Conservation (phyloP, 2,888 invertebrate species). For the Lasioglossum villosulum region DNA sequence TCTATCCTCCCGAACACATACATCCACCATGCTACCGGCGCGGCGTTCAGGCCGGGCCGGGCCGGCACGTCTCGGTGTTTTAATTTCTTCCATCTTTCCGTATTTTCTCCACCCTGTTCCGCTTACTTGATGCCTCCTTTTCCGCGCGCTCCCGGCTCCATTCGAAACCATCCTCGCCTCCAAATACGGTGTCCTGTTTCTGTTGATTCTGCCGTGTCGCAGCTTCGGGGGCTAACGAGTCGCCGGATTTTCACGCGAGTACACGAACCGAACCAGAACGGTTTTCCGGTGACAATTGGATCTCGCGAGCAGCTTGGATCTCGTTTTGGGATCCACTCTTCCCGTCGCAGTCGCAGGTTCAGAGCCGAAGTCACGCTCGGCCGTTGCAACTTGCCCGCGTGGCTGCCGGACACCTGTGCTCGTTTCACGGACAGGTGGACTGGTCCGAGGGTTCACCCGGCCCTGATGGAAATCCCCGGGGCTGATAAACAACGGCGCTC, state of each 20-base stretch:
- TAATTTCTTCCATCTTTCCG: constrained; percentile 64
- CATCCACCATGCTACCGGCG: constrained; percentile 33
- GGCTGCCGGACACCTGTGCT: constrained; percentile 57
- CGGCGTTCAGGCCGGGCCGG: constrained; percentile 5
- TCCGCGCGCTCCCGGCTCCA: background rate
- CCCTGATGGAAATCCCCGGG: constrained; percentile 34
- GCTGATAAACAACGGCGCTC: constrained; percentile 48
- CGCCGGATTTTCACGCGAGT: background rate
- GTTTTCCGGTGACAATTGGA: background rate
- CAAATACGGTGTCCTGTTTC: background rate
- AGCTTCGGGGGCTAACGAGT: background rate
- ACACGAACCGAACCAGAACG: background rate
- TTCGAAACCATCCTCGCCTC: background rate
- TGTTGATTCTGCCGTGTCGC: constrained; percentile 5
- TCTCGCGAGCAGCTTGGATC: background rate
- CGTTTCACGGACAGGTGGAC: constrained; percentile 52
- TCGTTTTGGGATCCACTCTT: background rate
- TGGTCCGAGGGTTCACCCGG: constrained; percentile 38
- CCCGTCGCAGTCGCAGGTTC: background rate
- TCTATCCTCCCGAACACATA: constrained; percentile 42
- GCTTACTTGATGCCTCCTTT: background rate
- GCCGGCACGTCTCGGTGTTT: constrained; percentile 67
- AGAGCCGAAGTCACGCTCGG: constrained; percentile 54
- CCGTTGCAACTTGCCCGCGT: constrained; percentile 65
- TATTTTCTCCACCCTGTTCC: constrained; percentile 13